phyloP scores from a whole-genome alignment of 2,113 vertebrate genomes.

The Tichodroma muraria region DNA sequence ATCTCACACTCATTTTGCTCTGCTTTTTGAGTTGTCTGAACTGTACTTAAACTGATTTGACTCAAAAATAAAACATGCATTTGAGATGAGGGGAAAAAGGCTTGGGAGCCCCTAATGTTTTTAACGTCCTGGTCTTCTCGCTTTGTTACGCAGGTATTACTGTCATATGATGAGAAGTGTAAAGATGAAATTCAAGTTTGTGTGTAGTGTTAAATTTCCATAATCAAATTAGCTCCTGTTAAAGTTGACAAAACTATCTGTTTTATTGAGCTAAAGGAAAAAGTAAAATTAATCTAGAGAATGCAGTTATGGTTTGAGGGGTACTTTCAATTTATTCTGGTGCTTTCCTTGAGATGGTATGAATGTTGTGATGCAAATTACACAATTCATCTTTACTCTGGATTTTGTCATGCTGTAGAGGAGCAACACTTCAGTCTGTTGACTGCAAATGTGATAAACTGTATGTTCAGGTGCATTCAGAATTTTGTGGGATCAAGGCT shows the following conservation, averaged over 20 bases:
- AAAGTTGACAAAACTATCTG: neutral
- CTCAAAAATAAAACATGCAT: neutral
- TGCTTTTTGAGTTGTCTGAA: neutral
- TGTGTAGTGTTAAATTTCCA: neutral
- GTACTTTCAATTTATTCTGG: neutral
- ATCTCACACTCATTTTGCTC: neutral
- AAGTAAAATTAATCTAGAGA: neutral
- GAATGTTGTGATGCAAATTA: neutral
- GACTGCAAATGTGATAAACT: neutral
- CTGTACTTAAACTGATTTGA: neutral
- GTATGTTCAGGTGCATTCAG: neutral
- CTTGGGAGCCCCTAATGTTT: neutral
- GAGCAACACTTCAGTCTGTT: neutral
- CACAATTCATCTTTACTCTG: neutral
- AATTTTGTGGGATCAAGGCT: neutral
- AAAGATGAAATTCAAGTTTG: neutral
- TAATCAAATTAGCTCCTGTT: neutral
- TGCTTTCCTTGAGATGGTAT: neutral
- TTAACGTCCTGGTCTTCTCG: neutral
- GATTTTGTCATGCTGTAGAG: neutral
- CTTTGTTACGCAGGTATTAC: neutral
- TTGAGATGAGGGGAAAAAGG: neutral
- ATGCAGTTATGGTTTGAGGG: neutral
- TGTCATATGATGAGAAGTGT: neutral
- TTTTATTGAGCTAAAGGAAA: neutral